phyloP scores from a whole-genome alignment of 2,888 invertebrate genomes.

The Drosophila silvestris region DNA sequence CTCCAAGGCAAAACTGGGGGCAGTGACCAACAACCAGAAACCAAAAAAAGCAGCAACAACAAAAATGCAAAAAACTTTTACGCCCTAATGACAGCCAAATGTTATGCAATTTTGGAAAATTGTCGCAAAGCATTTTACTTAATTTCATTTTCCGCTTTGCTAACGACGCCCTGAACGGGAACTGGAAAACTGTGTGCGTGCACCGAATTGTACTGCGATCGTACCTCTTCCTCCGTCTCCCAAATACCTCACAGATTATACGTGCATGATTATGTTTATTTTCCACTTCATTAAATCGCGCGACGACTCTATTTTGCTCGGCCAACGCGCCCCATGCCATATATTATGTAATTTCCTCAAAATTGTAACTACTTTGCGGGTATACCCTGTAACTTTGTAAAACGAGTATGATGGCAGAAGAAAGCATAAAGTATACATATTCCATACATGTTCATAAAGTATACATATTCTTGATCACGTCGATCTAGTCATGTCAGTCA shows the following conservation, averaged over 20 bases:
- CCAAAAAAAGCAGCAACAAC: constrained; percentile 23
- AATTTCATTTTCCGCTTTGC: constrained; percentile 73
- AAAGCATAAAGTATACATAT: neutral
- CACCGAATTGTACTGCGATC: constrained; percentile 5
- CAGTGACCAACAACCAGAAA: constrained; percentile 46
- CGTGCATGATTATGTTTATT: constrained; percentile 70
- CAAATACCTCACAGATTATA: constrained; percentile 39
- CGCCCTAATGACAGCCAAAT: constrained; percentile 35
- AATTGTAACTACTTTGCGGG: constrained; percentile 63
- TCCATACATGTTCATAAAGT: neutral
- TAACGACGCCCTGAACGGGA: constrained; percentile 46
- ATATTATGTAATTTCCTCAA: constrained; percentile 75
- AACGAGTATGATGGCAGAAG: neutral
- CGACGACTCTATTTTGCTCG: constrained; percentile 55
- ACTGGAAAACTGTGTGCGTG: constrained; percentile 15
- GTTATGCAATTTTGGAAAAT: constrained; percentile 69
- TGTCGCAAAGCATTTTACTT: constrained; percentile 63
- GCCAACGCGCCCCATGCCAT: constrained; percentile 40
- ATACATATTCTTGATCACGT: neutral
- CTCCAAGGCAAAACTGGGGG: constrained; percentile 25
- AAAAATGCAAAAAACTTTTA: constrained; percentile 31
- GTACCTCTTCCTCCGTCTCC: constrained; percentile 3
- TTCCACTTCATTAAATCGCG: constrained; percentile 75
- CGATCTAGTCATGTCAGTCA: neutral
- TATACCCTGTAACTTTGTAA: constrained; percentile 1